Base-by-base conservation (phyloP, 2,113 vertebrate genomes). In the Azemiops feae region DNA sequence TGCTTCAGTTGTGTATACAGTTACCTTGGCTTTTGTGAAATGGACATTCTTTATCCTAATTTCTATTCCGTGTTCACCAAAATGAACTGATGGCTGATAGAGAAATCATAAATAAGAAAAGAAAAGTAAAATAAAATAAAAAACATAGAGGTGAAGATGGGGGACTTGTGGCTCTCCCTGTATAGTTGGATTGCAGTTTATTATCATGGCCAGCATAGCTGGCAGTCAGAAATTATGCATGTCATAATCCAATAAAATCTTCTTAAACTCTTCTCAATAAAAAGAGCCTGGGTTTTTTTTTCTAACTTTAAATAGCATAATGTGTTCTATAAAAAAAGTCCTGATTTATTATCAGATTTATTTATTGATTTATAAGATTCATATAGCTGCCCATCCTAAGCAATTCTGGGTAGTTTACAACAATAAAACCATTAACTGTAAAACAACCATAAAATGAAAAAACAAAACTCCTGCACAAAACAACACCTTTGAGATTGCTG, bases 11-110 rank as follows among this genome's bases (percentile, higher is more conserved):
- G 95, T 94, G 95, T 94, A 53, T 64, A 96, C 93, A 89, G 96
- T 96, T 96, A 93, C 96, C 92, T 95, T 87, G 89, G 97, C 96
- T 96, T 97, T 97, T 96, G 96, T 96, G 94, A 92, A 96, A 97
- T 97, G 96, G 94, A 94, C 97, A 96, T 96, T 95, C 54, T 94
- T 96, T 96, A 95, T 95, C 18, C 45, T 92, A 45, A 74, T 92
- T 22, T 88, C 22, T 88, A 39, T 87, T 23, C 22, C 1, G 1
- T 89, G 39, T 88, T 92, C 22, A 39, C 57, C 60, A 53, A 81
- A n/a, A 57, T 64, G 4, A 64, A 52, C 43, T 12, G 22, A 14
- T 16, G 57, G 55, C 53, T 25, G 53, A 43, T 52, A 3, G 50
- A 39, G 23, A 89, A 88, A 4, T 88, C 22, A 88, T 54, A 74